phyloP scores from a whole-genome alignment of 2,113 vertebrate species.

The Platysteira castanea region DNA sequence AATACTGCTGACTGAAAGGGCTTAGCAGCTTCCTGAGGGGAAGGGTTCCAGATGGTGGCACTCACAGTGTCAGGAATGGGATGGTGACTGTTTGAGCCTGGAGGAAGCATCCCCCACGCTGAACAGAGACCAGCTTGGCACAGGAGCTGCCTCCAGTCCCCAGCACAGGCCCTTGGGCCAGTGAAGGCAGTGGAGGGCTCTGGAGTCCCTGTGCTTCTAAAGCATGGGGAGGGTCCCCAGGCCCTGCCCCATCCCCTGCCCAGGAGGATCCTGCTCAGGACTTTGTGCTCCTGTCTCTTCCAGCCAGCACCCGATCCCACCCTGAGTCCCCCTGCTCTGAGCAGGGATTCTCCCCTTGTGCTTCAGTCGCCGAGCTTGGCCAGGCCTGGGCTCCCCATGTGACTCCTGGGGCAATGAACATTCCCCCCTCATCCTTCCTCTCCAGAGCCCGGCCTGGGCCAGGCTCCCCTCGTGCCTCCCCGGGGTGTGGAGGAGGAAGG shows the following conservation, averaged over 20 bases:
- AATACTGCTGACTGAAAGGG: background rate
- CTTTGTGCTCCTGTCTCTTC: fast-evolving
- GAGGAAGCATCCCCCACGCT: background rate
- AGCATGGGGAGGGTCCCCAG: background rate
- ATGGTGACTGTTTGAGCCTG: background rate
- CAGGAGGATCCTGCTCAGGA: background rate
- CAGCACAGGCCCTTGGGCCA: background rate
- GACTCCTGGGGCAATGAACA: too few relatives aligned
- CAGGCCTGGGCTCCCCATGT: fast-evolving
- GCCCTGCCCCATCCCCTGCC: background rate
- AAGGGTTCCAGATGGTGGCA: background rate
- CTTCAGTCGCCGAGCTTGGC: background rate
- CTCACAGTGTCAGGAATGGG: background rate
- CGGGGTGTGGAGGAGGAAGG: fast-evolving
- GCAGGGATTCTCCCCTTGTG: fast-evolving
- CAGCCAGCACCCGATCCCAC: fast-evolving
- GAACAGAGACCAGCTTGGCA: background rate
- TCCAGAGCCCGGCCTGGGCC: background rate
- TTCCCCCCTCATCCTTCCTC: background rate
- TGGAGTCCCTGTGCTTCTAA: background rate
- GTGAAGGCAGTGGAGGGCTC: fast-evolving
- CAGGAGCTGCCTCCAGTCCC: background rate
- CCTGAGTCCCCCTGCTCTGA: background rate
- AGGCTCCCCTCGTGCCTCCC: background rate
- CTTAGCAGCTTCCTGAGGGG: background rate